A percentile compares a stretch with the other conserved stretches of the same genome.
These are phyloP conservation scores for Micropoecilia bifurca DNA, from an alignment of 2,797 vertebrate genomes.

Conservation along the genomic window DNA sequence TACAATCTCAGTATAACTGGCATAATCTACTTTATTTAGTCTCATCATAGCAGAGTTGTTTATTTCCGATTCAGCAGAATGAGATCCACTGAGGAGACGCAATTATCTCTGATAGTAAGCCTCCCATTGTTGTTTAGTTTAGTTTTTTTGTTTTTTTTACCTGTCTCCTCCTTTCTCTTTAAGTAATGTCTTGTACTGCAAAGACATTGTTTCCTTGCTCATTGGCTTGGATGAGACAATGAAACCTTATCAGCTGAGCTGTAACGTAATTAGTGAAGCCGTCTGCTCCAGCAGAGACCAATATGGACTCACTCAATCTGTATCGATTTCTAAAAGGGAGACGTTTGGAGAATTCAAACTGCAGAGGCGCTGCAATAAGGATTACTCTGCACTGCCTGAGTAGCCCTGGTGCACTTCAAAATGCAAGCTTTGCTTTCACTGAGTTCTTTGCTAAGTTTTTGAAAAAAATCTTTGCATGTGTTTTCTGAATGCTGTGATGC, in stretches of 20 bases:
- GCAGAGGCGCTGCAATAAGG: slow-evolving; percentile 36
- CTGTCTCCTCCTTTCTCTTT: slow-evolving; percentile 3
- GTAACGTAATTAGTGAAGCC: slow-evolving; percentile 54
- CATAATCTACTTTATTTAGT: neutral
- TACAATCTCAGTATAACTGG: neutral
- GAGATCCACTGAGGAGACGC: neutral
- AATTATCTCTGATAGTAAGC: slow-evolving; percentile 18
- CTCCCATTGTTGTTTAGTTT: neutral
- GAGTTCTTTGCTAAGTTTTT: neutral
- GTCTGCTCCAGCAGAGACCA: slow-evolving; percentile 33
- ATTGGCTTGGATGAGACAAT: slow-evolving; percentile 37
- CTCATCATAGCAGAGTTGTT: slow-evolving; percentile 5
- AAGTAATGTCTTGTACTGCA: slow-evolving; percentile 32
- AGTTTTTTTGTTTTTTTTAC: neutral
- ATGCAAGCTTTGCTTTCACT: neutral
- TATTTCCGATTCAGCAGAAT: slow-evolving; percentile 3
- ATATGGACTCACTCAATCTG: slow-evolving; percentile 50
- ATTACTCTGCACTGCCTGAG: slow-evolving; percentile 24
- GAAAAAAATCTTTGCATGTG: slow-evolving; percentile 6
- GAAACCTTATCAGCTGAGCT: slow-evolving; percentile 42
- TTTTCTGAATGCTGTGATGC: slow-evolving; percentile 40
- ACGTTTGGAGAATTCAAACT: slow-evolving; percentile 21
- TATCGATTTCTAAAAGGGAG: slow-evolving; percentile 59
- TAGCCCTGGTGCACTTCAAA: neutral
- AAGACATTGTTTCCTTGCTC: slow-evolving; percentile 11